Evolutionary conservation across 1,140 invertebrate genomes (phyloP).

Genomic region (Eumaeus atala): DNA sequence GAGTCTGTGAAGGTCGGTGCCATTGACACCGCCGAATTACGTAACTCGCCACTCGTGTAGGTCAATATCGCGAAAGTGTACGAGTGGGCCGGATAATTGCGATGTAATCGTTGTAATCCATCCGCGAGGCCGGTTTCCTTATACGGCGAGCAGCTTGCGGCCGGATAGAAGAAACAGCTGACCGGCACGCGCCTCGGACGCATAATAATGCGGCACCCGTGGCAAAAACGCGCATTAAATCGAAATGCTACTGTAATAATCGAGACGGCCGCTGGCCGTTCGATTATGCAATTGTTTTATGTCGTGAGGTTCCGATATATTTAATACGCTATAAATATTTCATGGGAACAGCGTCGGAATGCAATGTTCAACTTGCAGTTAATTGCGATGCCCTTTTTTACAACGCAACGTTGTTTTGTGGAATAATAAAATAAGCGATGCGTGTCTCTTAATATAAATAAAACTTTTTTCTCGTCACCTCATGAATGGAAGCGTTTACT

Average conservation of each 20-base stretch:
- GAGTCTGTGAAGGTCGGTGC: slow-evolving; percentile 3
- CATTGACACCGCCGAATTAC: slow-evolving; percentile 16
- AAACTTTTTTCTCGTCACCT: too few relatives aligned
- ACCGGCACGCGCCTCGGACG: slow-evolving; percentile 64
- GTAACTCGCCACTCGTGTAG: background rate
- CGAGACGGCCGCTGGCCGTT: background rate
- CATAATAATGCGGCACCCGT: slow-evolving; percentile 49
- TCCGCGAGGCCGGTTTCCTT: slow-evolving; percentile 60
- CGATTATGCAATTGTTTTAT: slow-evolving; percentile 42
- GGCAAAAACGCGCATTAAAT: slow-evolving; percentile 58
- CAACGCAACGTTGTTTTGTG: too few relatives aligned
- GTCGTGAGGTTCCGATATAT: slow-evolving; percentile 18
- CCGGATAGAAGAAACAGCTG: slow-evolving; percentile 69
- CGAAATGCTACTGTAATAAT: slow-evolving; percentile 29
- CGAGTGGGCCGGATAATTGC: slow-evolving; percentile 69
- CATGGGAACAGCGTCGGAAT: slow-evolving; percentile 3
- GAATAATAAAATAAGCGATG: too few relatives aligned
- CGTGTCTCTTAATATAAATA: too few relatives aligned
- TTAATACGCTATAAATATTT: slow-evolving; percentile 30
- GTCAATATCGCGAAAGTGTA: background rate
- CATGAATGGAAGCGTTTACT: too few relatives aligned
- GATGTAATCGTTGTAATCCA: slow-evolving; percentile 66
- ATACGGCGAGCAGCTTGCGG: slow-evolving; percentile 63
- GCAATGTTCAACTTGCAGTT: slow-evolving; percentile 6
- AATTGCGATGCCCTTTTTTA: slow-evolving; percentile 9